Percentiles rank a stretch among this genome's conserved stretches.
phyloP scores from a whole-genome alignment of 1,140 invertebrate species.

The Nymphalis io region DNA sequence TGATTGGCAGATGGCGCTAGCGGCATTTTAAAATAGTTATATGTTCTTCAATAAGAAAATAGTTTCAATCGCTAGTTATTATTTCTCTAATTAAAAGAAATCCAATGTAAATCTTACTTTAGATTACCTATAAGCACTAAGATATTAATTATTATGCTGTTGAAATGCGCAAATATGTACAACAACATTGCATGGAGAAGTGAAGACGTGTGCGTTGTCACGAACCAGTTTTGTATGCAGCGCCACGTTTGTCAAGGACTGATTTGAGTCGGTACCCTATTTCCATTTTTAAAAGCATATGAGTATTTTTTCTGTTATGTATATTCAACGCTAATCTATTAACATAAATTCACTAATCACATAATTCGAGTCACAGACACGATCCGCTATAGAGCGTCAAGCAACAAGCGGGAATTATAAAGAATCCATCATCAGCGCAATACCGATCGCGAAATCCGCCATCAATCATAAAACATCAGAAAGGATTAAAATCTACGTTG shows the following conservation, averaged over 20 bases:
- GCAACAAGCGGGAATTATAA: constrained; percentile 60
- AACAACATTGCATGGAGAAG: constrained; percentile 23
- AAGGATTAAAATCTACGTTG: constrained; percentile 81
- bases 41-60: constrained; percentile 54
- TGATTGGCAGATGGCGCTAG: constrained; percentile 78
- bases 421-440: constrained; percentile 76
- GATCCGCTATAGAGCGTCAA: constrained; percentile 46
- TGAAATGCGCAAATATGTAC: neutral
- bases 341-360: constrained; percentile 50
- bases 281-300: constrained; percentile 27
- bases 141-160: neutral
- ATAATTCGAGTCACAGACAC: constrained; percentile 53
- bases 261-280: constrained; percentile 35
- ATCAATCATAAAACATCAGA: constrained; percentile 81
- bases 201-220: constrained; percentile 42
- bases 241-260: constrained; percentile 43
- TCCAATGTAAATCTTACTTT: neutral
- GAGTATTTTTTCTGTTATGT: constrained; percentile 20
- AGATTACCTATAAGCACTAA: too few species aligned
- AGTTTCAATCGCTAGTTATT: constrained; percentile 29
- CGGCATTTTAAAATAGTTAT: constrained; percentile 71
- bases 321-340: constrained; percentile 37
- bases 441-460: constrained; percentile 76
- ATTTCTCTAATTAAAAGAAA: neutral
- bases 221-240: constrained; percentile 49